Conservation (phyloP, 2,797 vertebrate genomes). For the Takifugu rubripes region DNA sequence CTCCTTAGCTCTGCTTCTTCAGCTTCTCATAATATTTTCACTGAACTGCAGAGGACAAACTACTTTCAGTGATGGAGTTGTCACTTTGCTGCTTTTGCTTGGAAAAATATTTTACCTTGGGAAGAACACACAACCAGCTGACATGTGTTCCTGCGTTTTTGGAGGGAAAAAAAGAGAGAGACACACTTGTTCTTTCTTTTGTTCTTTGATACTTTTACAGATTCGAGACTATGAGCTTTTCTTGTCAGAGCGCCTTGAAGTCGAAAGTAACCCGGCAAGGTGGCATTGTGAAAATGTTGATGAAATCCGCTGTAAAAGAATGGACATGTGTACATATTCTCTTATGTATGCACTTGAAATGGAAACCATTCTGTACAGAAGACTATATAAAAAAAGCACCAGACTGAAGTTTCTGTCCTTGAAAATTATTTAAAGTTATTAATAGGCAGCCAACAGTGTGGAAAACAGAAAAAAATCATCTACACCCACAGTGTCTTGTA, state of each 20-base stretch:
- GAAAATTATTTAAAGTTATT: constrained; percentile 42
- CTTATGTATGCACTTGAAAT: constrained; percentile 64
- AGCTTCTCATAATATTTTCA: constrained; percentile 81
- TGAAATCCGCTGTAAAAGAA: constrained; percentile 61
- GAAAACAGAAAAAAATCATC: not conserved
- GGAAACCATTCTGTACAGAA: constrained; percentile 42
- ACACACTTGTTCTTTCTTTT: constrained; percentile 71
- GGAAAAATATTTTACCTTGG: constrained; percentile 80
- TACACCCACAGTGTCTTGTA: constrained; percentile 14
- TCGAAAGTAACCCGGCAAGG: constrained; percentile 65
- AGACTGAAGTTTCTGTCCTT: constrained; percentile 27
- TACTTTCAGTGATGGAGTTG: constrained; percentile 81
- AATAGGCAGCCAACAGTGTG: constrained; percentile 16
- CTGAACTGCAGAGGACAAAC: constrained; percentile 80
- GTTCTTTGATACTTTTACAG: constrained; percentile 76
- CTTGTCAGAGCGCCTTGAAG: constrained; percentile 75
- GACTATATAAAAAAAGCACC: constrained; percentile 33
- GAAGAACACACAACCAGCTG: constrained; percentile 74
- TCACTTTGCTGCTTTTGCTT: constrained; percentile 78
- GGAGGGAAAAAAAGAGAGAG: constrained; percentile 58
- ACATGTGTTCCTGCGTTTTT: constrained; percentile 73
- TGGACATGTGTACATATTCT: constrained; percentile 58
- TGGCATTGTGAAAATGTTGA: constrained; percentile 70
- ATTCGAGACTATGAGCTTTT: constrained; percentile 73
- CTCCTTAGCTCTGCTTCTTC: constrained; percentile 58